phyloP scores from a whole-genome alignment of 2,113 vertebrate species.

The Phylloscopus trochilus region DNA sequence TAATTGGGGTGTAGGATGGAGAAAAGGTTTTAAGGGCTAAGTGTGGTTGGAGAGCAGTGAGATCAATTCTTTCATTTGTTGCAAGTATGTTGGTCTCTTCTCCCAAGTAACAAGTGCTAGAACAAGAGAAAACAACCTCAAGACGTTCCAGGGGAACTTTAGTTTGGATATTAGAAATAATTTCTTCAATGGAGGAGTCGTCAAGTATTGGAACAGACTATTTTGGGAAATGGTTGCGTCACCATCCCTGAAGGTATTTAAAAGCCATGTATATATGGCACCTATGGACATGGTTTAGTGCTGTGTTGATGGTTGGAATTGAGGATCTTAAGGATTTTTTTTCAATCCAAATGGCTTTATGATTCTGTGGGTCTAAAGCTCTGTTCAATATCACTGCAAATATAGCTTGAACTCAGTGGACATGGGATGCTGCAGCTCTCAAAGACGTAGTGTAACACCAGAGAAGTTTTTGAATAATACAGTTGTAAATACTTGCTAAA shows the following conservation, averaged over 20 bases:
- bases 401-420: neutral
- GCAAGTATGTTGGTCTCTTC: neutral
- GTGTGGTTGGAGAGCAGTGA: rapidly evolving
- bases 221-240: neutral
- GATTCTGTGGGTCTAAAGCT: neutral
- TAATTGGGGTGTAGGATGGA: neutral
- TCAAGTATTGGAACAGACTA: neutral
- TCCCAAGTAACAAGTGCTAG: neutral
- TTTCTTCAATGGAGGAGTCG: neutral
- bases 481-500: neutral
- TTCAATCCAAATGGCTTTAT: neutral
- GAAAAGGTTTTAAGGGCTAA: neutral
- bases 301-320: neutral
- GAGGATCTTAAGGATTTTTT: neutral
- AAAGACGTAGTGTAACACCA: neutral
- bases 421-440: neutral
- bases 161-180: neutral
- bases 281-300: neutral
- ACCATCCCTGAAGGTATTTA: neutral
- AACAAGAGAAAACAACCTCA: neutral
- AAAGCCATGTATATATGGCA: neutral
- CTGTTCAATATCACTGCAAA: neutral
- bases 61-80: neutral
- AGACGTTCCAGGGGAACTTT: neutral
- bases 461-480: neutral